phyloP scores from a whole-genome alignment of 35 echinoderm and acorn worm species.

The Amphiura filiformis region DNA sequence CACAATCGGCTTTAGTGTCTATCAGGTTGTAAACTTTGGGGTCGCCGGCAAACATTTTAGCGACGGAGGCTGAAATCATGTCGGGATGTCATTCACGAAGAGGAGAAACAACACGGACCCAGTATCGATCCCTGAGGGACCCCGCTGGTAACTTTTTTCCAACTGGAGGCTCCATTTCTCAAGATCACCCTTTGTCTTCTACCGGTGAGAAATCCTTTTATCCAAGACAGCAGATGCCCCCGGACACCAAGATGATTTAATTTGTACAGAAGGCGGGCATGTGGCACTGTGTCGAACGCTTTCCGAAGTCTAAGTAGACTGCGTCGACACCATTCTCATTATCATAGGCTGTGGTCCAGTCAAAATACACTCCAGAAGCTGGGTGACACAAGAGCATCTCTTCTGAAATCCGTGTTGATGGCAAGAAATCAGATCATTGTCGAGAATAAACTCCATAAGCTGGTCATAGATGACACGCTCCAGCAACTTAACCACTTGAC shows the following conservation, averaged over 20 bases:
- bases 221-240: not conserved
- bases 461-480: slow-evolving; percentile 13
- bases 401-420: no score
- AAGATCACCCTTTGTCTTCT: slow-evolving; percentile 45
- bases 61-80: not conserved
- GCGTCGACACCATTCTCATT: slow-evolving; percentile 31
- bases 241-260: slow-evolving; percentile 27
- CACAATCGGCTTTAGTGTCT: not conserved
- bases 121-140: slow-evolving; percentile 48
- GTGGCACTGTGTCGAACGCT: slow-evolving; percentile 24
- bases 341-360: slow-evolving; percentile 25
- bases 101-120: slow-evolving; percentile 36
- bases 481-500: slow-evolving; percentile 14
- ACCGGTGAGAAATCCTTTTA: not conserved
- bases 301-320: slow-evolving; percentile 43
- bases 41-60: slow-evolving; percentile 45
- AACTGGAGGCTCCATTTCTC: slow-evolving; percentile 41
- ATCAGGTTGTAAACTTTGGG: slow-evolving; percentile 35
- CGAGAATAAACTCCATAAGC: not conserved
- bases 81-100: slow-evolving; percentile 56
- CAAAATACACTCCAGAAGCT: no score
- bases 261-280: slow-evolving; percentile 17
- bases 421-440: slow-evolving; percentile 7
- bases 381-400: no score
- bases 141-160: slow-evolving; percentile 42